Base-by-base conservation (phyloP, 2,113 vertebrate species). In the Nanger granti region DNA sequence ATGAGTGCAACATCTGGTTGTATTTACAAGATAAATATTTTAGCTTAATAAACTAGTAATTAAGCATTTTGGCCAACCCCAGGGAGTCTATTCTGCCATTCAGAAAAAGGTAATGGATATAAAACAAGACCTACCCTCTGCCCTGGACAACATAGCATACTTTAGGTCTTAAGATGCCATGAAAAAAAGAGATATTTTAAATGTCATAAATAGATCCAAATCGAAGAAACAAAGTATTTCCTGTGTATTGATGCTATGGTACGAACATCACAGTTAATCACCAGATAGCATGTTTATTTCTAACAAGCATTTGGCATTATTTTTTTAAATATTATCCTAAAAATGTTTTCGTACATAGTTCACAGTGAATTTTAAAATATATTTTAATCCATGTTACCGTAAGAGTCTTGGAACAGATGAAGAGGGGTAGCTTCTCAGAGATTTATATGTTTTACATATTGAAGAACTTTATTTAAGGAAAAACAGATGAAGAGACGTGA, bases 381-480 rank as follows among this genome's bases (percentile, higher is more conserved):
- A 69, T 37, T 86, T 97, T 88, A 97, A 64, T 84, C 44, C 20
- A 47, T 20, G 26, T 57, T 69, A 49, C 17, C 18, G 2, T 59
- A 89, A 95, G 17, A 59, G 22, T 47, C 37, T 92, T 91, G 17
- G 44, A 44, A 17, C 31, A 5, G 49, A 47, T 64, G 60, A 92
- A 73, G 52, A 96, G 86, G 52, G 86, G 44, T 18, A 79, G 4
- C 87, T 92, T 95, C 83, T 87, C 84, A 62, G 24, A 76, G 44
- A 89, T 26, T 89, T 87, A 20, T 14, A 69, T 80, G 24, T 69
- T 93, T 92, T 91, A 97, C 44, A 37, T 17, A 0, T 2, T 85
- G 49, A 84, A 47, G 91, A 92, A 60, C 22, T 95, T 97, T 91
- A 93, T 89, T 96, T 91, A 92, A 96, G 11, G 34, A 12, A 80